Evolutionary conservation across 2,113 vertebrate species (phyloP), one percentile per base, ranked within the genome.

Genomic region (Poecile atricapillus): DNA sequence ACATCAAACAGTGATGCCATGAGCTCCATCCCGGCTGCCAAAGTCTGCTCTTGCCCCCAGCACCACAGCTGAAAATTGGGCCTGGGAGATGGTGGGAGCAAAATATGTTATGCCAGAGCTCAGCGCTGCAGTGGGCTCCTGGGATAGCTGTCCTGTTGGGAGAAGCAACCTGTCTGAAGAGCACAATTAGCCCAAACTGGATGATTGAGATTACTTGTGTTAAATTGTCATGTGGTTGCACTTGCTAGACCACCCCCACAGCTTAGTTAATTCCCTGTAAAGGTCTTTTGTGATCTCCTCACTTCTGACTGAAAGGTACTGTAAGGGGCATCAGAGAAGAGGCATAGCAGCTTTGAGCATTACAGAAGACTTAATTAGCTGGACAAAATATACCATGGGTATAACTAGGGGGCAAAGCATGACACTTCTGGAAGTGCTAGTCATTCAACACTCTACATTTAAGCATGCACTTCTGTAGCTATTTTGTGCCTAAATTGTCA

Each of bases 51-150:
- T 41, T 69, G 43, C 49, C 35, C 64, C 39, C 60, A 59, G 33
- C 13, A 43, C 41, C 49, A 24, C 46, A 79, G 53, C 35, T 89
- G 58, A 41, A 43, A 95, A 27, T 3, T 4, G 13, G 58, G 25
- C 56, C 35, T n/a, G 56, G 1, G 5, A 84, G 59, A n/a, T 1
- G 16, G 11, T 37, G 30, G 64, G 39, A 86, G 22, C 2, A 2
- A 64, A 68, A 58, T 4, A 7, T 20, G 24, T 43, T 0, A 0
- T 43, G 56, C 9, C 63, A 31, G 33, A 76, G 64, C 63, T 71
- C 41, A 65, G 37, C 0, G 0, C 56, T n/a, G 24, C 2, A 15
- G 13, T 0, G 8, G 31, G 39, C 41, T 5, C 53, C 30, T 56
- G 12, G 22, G 33, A 30, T 21, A 60, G 11, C 30, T 69, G 17